phyloP scores from a whole-genome alignment of 2,113 vertebrate genomes.

The Emydocephalus ijimae region DNA sequence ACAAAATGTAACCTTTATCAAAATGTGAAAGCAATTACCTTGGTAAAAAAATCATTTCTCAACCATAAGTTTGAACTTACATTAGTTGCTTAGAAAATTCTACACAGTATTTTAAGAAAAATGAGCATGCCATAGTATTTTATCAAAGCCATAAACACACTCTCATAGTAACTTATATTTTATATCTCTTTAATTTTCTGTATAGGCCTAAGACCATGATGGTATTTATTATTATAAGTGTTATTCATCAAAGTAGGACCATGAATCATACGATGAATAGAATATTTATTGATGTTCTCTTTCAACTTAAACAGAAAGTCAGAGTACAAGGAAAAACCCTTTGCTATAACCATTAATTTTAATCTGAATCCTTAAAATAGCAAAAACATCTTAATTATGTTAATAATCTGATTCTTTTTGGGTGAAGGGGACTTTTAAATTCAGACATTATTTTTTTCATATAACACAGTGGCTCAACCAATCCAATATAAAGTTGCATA shows the following conservation, averaged over 20 bases:
- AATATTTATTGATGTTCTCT: too few species aligned
- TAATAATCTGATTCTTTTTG: background rate
- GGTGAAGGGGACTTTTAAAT: background rate
- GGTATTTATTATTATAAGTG: background rate
- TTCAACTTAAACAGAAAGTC: background rate
- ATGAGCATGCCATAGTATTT: background rate
- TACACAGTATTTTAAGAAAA: background rate
- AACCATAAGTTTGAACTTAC: background rate
- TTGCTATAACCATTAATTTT: background rate
- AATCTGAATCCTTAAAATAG: background rate
- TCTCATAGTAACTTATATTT: background rate
- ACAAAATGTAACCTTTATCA: conserved; percentile 2
- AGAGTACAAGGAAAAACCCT: background rate
- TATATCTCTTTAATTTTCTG: background rate
- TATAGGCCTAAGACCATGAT: background rate
- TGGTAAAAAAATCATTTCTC: background rate
- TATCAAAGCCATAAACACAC: background rate
- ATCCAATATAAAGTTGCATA: background rate
- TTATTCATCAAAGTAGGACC: background rate
- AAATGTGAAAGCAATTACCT: background rate
- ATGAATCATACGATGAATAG: background rate
- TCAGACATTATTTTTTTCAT: background rate
- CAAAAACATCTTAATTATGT: background rate
- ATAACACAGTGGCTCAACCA: background rate
- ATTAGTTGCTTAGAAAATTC: background rate